phyloP scores from a whole-genome alignment of 2,797 vertebrate genomes.

The Craterocephalus amniculus region DNA sequence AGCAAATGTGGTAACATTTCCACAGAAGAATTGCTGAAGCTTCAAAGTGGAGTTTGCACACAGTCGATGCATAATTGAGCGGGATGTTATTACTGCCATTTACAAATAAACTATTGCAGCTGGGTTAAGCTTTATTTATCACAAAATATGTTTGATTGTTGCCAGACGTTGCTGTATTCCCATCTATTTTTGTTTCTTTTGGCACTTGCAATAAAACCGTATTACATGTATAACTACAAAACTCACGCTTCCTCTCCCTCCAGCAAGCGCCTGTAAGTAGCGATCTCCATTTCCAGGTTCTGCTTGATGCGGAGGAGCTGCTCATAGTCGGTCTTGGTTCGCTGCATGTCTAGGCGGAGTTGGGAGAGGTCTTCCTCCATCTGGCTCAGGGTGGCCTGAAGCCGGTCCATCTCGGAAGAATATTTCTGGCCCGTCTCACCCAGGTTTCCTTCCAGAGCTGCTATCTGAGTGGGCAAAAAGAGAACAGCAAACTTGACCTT shows the following conservation, averaged over 20 bases:
- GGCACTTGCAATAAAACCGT: not conserved
- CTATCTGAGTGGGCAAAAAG: slow-evolving; percentile 58
- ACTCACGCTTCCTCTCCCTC: slow-evolving; percentile 83
- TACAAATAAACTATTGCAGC: too few relatives aligned
- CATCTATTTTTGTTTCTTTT: not conserved
- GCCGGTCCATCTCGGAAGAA: slow-evolving; percentile 81
- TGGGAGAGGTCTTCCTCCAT: slow-evolving; percentile 86
- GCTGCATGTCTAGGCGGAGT: slow-evolving; percentile 84
- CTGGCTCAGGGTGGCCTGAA: slow-evolving; percentile 83
- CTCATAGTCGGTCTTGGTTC: slow-evolving; percentile 86
- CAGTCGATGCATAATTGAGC: too few relatives aligned
- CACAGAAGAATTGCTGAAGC: not conserved
- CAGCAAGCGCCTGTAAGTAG: slow-evolving; percentile 85
- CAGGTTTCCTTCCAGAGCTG: slow-evolving; percentile 84
- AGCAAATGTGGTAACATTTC: slow-evolving; percentile 4
- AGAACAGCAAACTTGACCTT: not conserved
- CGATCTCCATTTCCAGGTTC: slow-evolving; percentile 87
- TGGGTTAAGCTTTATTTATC: too few relatives aligned
- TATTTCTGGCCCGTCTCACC: slow-evolving; percentile 81
- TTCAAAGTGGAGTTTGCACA: too few relatives aligned
- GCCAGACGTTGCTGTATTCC: not conserved
- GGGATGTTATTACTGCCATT: too few relatives aligned
- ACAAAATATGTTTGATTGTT: not conserved
- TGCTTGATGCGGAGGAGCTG: slow-evolving; percentile 86
- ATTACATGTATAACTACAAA: not conserved